Conservation (phyloP, 2,797 vertebrate genomes). For the Cossypha dichroa region DNA sequence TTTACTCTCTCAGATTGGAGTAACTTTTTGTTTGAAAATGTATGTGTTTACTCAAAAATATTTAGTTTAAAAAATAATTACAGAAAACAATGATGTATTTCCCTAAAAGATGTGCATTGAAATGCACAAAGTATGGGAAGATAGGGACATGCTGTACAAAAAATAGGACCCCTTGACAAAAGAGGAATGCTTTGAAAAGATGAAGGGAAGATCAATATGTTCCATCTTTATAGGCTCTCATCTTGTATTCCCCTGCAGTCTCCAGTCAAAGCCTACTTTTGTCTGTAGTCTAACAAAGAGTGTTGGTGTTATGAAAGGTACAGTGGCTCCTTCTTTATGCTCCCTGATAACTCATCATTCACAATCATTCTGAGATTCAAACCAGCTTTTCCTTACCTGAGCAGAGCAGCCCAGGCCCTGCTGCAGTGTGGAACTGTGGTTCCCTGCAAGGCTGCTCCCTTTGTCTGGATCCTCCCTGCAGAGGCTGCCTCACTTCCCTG, state of each 20-base stretch:
- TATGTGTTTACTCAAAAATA: neutral
- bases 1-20: neutral
- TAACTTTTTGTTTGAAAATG: neutral
- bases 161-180: slow-evolving; percentile 24
- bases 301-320: neutral
- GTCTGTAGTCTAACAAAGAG: slow-evolving; percentile 57
- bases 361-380: neutral
- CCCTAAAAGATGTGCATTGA: neutral
- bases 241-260: slow-evolving; percentile 24
- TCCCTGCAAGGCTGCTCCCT: neutral
- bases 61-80: neutral
- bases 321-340: neutral
- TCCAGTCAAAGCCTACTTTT: slow-evolving; percentile 47
- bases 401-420: neutral
- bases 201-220: slow-evolving; percentile 62
- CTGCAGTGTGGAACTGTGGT: rapidly evolving
- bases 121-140: neutral
- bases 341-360: slow-evolving; percentile 30
- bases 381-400: neutral
- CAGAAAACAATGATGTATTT: neutral
- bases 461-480: neutral
- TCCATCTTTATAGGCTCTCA: slow-evolving; percentile 20
- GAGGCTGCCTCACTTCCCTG: neutral
- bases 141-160: neutral
- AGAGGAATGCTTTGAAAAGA: slow-evolving; percentile 53